Percentiles rank a stretch among this genome's conserved stretches.
Conservation (phyloP, 2,888 invertebrate species). For the Lysandra coridon region DNA sequence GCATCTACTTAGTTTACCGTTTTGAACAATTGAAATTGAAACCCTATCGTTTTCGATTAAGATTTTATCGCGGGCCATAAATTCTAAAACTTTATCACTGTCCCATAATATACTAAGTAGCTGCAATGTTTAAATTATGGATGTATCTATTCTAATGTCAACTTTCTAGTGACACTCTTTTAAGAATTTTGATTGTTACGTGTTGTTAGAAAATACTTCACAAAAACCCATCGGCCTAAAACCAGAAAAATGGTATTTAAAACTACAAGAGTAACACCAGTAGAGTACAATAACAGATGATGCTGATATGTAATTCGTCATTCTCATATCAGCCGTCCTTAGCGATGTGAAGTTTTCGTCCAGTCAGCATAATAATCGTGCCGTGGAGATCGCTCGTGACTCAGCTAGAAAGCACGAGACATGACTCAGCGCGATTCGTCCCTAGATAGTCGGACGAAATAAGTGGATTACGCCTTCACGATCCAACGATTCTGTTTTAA, state of each 20-base stretch:
- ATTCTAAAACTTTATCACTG: background rate
- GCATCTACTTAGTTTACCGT: background rate
- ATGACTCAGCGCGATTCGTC: slow-evolving; percentile 62
- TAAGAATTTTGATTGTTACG: background rate
- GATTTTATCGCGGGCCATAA: background rate
- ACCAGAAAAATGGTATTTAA: background rate
- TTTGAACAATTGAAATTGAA: slow-evolving; percentile 10
- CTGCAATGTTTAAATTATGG: background rate
- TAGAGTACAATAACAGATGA: background rate
- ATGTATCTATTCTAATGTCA: background rate
- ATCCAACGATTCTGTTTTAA: slow-evolving; percentile 65
- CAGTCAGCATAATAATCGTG: slow-evolving; percentile 44
- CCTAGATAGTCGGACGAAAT: slow-evolving; percentile 67
- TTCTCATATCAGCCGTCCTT: slow-evolving; percentile 68
- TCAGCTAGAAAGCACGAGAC: slow-evolving; percentile 62
- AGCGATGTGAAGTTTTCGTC: slow-evolving; percentile 50
- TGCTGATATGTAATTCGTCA: slow-evolving; percentile 43
- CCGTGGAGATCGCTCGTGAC: slow-evolving; percentile 54
- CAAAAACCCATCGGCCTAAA: background rate
- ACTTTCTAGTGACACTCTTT: background rate
- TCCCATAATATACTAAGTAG: background rate
- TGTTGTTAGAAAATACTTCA: background rate
- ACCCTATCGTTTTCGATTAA: slow-evolving; percentile 20
- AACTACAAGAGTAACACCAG: background rate
- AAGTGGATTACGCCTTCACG: slow-evolving; percentile 74